phyloP scores from a whole-genome alignment of 2,113 vertebrate species.

The Leptodactylus fuscus region DNA sequence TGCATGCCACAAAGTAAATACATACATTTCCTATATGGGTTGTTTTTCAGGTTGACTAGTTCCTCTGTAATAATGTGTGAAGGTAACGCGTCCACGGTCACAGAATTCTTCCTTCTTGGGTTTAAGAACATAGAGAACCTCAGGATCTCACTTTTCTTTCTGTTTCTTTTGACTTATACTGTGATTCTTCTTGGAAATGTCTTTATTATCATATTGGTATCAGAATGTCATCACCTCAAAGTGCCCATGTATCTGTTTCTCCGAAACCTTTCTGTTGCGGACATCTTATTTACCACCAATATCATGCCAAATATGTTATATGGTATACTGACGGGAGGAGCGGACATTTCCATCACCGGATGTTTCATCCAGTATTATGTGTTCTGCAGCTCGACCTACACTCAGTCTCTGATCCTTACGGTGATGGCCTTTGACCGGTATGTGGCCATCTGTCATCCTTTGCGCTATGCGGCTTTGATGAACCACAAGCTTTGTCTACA shows the following conservation, averaged over 20 bases:
- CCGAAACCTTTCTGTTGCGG: background rate
- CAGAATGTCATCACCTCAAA: background rate
- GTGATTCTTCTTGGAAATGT: background rate
- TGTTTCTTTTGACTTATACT: background rate
- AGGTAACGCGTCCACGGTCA: background rate
- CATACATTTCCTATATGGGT: background rate
- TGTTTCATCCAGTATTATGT: conserved; percentile 5
- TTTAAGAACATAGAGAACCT: background rate
- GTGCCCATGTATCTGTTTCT: conserved; percentile 34
- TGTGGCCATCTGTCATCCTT: no score
- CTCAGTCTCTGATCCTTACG: conserved; percentile 49
- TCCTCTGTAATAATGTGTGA: conserved; percentile 4
- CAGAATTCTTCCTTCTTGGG: background rate
- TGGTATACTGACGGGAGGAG: background rate
- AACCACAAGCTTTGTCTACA: background rate
- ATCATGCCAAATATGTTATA: conserved; percentile 5
- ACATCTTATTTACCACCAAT: conserved; percentile 17
- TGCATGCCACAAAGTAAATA: no score
- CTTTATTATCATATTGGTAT: conserved; percentile 14
- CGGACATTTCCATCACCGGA: background rate
- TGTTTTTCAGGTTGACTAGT: background rate
- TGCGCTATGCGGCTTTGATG: background rate
- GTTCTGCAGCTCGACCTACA: background rate
- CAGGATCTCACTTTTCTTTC: background rate
- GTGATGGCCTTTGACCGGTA: background rate